Evolutionary conservation across 2,797 vertebrate species (phyloP), one percentile per base, ranked within the genome.

Genomic region (Enteromius paludinosus): DNA sequence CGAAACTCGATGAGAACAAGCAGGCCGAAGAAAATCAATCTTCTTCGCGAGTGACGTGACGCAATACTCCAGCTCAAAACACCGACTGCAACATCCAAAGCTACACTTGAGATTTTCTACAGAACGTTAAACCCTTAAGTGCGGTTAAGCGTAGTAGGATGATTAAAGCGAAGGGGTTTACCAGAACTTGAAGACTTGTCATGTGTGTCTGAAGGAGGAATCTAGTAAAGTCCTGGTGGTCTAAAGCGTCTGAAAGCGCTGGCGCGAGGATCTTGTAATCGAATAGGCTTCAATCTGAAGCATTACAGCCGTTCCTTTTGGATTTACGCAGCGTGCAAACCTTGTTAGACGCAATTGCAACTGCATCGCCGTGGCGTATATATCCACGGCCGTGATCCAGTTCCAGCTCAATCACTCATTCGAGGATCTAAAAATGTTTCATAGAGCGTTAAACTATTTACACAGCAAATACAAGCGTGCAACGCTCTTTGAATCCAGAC

Each of bases 221-320:
- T 86, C 87, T 86, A 85, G 78, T 85, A 79, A 79, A 85, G 81
- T 81, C 78, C 79, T 83, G 83, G 87, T 88, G 85, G 87, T 86
- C 85, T 82, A 18, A 68, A 54, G 68, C 59, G 28, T 78, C 76
- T 47, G 68, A 86, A 82, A 54, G 71, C 35, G 5, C 23, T 43
- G 72, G 54, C 28, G 28, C 1, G 25, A 45, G 47, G 23, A 76
- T 25, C 62, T 59, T 68, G 47, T 66, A 81, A 73, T 81, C 30
- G 41, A 52, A 72, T 64, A 20, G 56, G 43, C 73, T 73, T 49
- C 38, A 62, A 25, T 38, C 43, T 20, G 0, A 70, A 41, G 49
- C 65, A n/a, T 33, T 64, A 35, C 15, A 79, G 47, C 25, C 28
- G 35, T 49, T 62, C 23, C 1, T 78, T 35, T 33, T 25, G 45